Percentiles rank a stretch among this genome's conserved stretches.
phyloP scores from a whole-genome alignment of 2,888 invertebrate species.

The Pogonocherus hispidulus region DNA sequence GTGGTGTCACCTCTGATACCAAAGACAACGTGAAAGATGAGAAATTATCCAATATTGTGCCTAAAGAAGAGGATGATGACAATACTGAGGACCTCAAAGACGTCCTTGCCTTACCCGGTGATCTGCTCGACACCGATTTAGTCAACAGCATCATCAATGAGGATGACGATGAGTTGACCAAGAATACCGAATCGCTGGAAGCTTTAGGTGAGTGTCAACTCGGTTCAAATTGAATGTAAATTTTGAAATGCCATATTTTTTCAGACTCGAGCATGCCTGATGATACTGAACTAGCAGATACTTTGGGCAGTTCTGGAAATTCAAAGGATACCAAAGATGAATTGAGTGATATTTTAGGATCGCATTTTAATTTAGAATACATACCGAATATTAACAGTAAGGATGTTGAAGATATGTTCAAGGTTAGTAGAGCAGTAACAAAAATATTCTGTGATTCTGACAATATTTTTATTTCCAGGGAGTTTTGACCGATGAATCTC shows the following conservation, averaged over 20 bases:
- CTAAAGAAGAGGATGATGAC: slow-evolving; percentile 65
- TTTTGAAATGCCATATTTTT: slow-evolving; percentile 23
- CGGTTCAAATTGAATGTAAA: background rate
- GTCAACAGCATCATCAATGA: slow-evolving; percentile 80
- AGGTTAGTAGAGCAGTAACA: slow-evolving; percentile 63
- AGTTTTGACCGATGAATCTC: slow-evolving; percentile 86
- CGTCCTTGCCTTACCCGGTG: slow-evolving; percentile 75
- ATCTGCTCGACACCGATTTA: slow-evolving; percentile 76
- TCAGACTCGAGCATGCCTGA: slow-evolving; percentile 65
- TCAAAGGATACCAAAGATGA: slow-evolving; percentile 79
- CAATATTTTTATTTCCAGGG: slow-evolving; percentile 67
- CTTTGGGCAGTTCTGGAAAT: slow-evolving; percentile 64
- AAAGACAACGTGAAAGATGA: slow-evolving; percentile 41
- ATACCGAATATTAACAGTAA: slow-evolving; percentile 92
- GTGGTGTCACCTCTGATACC: slow-evolving; percentile 25
- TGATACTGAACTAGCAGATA: slow-evolving; percentile 65
- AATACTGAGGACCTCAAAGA: slow-evolving; percentile 77
- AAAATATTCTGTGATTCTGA: slow-evolving; percentile 7
- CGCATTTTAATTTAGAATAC: slow-evolving; percentile 82
- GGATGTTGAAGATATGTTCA: slow-evolving; percentile 93
- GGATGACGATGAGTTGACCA: slow-evolving; percentile 71
- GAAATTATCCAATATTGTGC: slow-evolving; percentile 32
- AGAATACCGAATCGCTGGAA: slow-evolving; percentile 71
- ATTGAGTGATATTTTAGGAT: slow-evolving; percentile 76
- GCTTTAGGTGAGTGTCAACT: slow-evolving; percentile 64